Evolutionary conservation across 2,888 invertebrate species (phyloP).

Genomic region (Stenichneumon culpator): DNA sequence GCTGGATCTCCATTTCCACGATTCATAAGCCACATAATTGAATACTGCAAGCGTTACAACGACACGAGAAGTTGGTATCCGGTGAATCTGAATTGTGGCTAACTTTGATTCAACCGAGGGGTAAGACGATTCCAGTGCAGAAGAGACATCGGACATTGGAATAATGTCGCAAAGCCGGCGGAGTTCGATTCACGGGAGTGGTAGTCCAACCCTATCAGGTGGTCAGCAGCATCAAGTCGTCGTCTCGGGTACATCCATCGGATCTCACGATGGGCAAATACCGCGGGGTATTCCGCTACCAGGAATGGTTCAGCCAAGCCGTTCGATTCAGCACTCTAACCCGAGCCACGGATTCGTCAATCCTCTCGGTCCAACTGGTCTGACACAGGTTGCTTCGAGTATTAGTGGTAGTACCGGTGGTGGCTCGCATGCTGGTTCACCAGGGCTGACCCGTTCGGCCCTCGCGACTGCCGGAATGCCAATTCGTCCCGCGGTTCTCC

Average conservation of each 20-base stretch:
- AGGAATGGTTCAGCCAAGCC: slow-evolving; percentile 80
- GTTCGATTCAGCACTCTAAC: slow-evolving; percentile 78
- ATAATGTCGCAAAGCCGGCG: slow-evolving; percentile 76
- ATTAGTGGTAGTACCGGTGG: slow-evolving; percentile 38
- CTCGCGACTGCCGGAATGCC: slow-evolving; percentile 59
- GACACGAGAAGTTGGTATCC: not conserved
- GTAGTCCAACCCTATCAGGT: slow-evolving; percentile 73
- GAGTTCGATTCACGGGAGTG: slow-evolving; percentile 75
- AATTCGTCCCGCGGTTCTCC: slow-evolving; percentile 72
- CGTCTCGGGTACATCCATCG: slow-evolving; percentile 60
- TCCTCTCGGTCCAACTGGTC: slow-evolving; percentile 81
- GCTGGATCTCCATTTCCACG: not conserved
- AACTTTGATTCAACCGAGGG: not conserved
- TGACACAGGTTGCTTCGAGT: slow-evolving; percentile 71
- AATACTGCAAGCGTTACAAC: not conserved
- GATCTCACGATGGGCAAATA: slow-evolving; percentile 77
- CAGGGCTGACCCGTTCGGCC: slow-evolving; percentile 53
- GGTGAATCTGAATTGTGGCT: not conserved
- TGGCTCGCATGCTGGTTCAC: slow-evolving; percentile 75
- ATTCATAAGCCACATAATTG: not conserved
- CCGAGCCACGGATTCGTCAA: slow-evolving; percentile 83
- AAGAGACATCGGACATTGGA: slow-evolving; percentile 18
- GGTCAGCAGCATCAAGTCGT: slow-evolving; percentile 54
- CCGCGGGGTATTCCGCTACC: slow-evolving; percentile 82
- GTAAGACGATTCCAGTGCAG: not conserved